Evolutionary conservation across 2,888 invertebrate genomes (phyloP).

Genomic region (Oxyscelio sp.): DNA sequence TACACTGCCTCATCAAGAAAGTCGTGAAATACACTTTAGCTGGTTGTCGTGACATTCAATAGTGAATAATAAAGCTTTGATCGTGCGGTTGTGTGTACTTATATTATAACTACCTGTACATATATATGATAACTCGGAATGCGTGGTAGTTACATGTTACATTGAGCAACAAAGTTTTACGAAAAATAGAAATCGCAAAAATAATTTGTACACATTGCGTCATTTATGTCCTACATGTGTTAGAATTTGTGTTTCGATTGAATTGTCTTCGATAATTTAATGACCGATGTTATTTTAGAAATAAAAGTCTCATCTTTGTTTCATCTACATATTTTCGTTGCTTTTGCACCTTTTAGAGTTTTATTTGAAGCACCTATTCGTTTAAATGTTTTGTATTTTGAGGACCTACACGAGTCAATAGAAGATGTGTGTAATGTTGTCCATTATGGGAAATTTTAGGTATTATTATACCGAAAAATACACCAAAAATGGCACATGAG

Average conservation of each 20-base stretch:
- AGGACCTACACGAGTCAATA: too few relatives aligned
- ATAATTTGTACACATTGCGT: too few relatives aligned
- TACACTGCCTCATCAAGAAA: constrained; percentile 26
- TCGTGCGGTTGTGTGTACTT: constrained; percentile 46
- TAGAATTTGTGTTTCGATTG: constrained; percentile 10
- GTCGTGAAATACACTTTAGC: constrained; percentile 35
- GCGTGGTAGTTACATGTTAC: constrained; percentile 33
- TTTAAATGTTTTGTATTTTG: constrained; percentile 5
- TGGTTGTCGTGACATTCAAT: constrained; percentile 38
- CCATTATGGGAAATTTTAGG: too few relatives aligned
- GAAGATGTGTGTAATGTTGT: not conserved
- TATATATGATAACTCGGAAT: constrained; percentile 49
- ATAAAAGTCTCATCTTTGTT: constrained; percentile 1
- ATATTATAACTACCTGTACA: too few relatives aligned
- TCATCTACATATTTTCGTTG: constrained; percentile 29
- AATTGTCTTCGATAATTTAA: constrained; percentile 9
- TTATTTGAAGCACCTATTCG: constrained; percentile 28
- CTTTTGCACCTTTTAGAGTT: constrained; percentile 28
- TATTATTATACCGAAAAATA: too few relatives aligned
- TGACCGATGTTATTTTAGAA: not conserved
- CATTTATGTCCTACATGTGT: constrained; percentile 13
- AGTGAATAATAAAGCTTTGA: constrained; percentile 46
- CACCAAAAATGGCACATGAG: too few relatives aligned
- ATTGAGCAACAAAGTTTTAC: constrained; percentile 14
- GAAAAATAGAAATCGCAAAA: too few relatives aligned